Evolutionary conservation across 64 coral and sea anemone genomes (phyloP), one percentile per base, ranked within the genome.

Genomic region (Orbicella faveolata): DNA sequence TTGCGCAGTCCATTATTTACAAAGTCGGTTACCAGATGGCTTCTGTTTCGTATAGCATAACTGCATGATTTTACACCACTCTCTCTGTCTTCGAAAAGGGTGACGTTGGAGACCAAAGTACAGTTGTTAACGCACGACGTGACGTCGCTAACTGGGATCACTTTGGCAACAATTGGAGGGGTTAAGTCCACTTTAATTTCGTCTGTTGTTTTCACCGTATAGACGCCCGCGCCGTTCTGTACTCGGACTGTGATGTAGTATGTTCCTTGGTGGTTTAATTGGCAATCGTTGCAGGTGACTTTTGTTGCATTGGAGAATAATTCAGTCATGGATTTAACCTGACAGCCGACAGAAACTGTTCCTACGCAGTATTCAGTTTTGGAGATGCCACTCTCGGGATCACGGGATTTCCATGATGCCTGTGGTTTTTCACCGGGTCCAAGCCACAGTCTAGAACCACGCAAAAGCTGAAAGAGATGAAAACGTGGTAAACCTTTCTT

Each of bases 301-400:
- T 73, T 23, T 19, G 65, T 87, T 16, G 74, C 55, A 44, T 87
- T 98, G 59, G 19, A 17, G 18, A 84, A 48, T 23, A 98, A 26
- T 20, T 72, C 48, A 44, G 80, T 82, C 93, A 98, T 98, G n/a
- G 63, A 74, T 88, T 92, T 84, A 36, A 95, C 53, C 75, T 98
- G 96, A 52, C 96, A 98, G 74, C 96, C 90, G 35, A 78, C 78
- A 14, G 81, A 30, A n/a, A 78, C 83, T 9, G 93, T 88, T 73
- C 96, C 96, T 52, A 98, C 83, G 64, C 96, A 95, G 25, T 93
- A 98, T 75, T 98, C 96, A 70, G 78, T 98, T 35, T 88, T 93
- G 15, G 74, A 73, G 23, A 98, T 35, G 20, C 36, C 78, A 69
- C 96, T 98, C 41, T 98, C 96, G 36, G 73, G 61, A 68, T 98